A percentile compares a stretch with the other conserved stretches of the same genome.
Evolutionary conservation across 2,797 vertebrate genomes (phyloP).

Genomic region (Phoebastria nigripes): DNA sequence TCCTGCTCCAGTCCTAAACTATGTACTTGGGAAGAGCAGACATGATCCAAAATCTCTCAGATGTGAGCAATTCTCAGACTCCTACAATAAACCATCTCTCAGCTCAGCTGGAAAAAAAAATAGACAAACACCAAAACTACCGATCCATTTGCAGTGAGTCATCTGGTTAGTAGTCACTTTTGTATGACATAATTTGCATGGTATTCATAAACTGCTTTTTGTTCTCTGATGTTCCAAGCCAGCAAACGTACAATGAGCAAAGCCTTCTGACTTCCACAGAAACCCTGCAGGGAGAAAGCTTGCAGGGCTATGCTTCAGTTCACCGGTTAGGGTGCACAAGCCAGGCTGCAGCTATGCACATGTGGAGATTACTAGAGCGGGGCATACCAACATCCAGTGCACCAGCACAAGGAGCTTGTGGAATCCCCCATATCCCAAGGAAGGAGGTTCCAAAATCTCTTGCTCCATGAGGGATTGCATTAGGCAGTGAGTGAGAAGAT

Average conservation of each 20-base stretch:
- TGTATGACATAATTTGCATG: neutral
- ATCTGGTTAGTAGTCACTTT: neutral
- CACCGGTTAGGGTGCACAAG: neutral
- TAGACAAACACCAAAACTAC: neutral
- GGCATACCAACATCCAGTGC: neutral
- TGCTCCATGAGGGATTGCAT: neutral
- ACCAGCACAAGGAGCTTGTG: neutral
- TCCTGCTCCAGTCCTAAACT: neutral
- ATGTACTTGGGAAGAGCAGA: neutral
- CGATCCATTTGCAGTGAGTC: neutral
- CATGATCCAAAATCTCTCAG: neutral
- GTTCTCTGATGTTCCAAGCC: neutral
- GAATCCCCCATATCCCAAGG: neutral
- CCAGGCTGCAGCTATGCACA: neutral
- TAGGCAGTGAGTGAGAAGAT: neutral
- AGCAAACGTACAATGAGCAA: neutral
- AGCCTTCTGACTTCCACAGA: neutral
- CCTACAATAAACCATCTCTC: neutral
- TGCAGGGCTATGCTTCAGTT: neutral
- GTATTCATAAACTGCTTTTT: neutral
- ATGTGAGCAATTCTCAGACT: neutral
- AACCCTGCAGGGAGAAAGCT: neutral
- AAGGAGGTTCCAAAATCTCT: neutral
- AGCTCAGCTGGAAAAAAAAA: neutral
- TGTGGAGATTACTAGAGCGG: neutral